These are phyloP conservation scores for Gryllus longicercus DNA, from an alignment of 2,888 invertebrate species.

Conservation along the genomic window DNA sequence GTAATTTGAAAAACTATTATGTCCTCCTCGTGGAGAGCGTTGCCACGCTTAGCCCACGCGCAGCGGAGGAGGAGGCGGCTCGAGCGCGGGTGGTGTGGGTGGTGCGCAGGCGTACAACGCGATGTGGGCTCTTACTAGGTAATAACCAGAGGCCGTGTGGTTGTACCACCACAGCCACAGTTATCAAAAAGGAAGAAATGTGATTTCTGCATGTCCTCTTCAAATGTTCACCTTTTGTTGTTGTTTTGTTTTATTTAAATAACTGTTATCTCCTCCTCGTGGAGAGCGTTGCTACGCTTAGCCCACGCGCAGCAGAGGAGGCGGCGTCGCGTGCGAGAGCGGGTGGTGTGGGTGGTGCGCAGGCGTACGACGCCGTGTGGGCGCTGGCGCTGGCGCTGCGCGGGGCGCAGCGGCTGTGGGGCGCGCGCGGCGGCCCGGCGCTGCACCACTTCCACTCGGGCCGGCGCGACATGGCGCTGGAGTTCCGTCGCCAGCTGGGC, in stretches of 20 bases:
- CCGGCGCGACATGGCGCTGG: conserved; percentile 67
- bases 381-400: conserved; percentile 75
- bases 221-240: too few species aligned
- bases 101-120: conserved; percentile 78
- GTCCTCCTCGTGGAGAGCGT: too few species aligned
- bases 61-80: too few species aligned
- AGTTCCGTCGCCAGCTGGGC: conserved; percentile 68
- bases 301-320: too few species aligned
- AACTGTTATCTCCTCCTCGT: too few species aligned
- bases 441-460: conserved; percentile 70
- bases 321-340: background rate
- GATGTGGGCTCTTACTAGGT: conserved; percentile 83
- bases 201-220: too few species aligned
- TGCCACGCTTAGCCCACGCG: too few species aligned
- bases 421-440: conserved; percentile 44
- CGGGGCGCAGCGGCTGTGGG: conserved; percentile 59
- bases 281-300: too few species aligned
- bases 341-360: conserved; percentile 45
- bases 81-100: background rate
- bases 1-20: too few species aligned
- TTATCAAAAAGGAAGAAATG: too few species aligned
- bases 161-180: conserved; percentile 48
- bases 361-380: conserved; percentile 90
- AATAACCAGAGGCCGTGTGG: conserved; percentile 63
- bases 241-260: too few species aligned